Percentiles rank a stretch among this genome's conserved stretches.
These are phyloP conservation scores for Xenopus borealis DNA, from an alignment of 2,113 vertebrate species.

Conservation along the genomic window DNA sequence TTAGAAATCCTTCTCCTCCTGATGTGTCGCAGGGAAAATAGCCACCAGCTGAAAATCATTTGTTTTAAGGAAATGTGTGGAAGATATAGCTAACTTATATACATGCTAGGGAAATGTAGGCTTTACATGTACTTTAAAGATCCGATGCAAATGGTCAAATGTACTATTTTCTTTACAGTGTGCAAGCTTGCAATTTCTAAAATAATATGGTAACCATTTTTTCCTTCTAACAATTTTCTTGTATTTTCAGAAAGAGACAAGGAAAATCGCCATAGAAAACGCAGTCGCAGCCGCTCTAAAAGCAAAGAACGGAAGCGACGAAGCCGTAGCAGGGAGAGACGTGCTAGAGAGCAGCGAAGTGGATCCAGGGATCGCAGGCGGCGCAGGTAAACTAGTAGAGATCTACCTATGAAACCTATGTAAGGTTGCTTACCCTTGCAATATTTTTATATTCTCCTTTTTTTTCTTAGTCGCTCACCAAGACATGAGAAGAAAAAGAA, in stretches of 20 bases:
- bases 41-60: no score
- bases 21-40: no score
- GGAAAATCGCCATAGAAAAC: conserved; percentile 84
- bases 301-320: conserved; percentile 83
- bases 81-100: no score
- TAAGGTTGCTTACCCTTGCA: not conserved
- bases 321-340: conserved; percentile 79
- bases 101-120: no score
- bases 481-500: conserved; percentile 91
- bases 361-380: conserved; percentile 61
- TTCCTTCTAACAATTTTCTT: no score
- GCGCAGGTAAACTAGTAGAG: conserved; percentile 26
- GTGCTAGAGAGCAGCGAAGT: conserved; percentile 70
- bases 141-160: no score
- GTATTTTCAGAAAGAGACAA: conserved; percentile 76
- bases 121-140: no score
- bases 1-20: no score
- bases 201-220: no score
- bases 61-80: no score
- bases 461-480: conserved; percentile 72
- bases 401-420: rapidly evolving
- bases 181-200: no score
- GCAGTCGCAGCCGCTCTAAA: conserved; percentile 80
- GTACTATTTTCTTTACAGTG: no score
- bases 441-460: not conserved